These are phyloP conservation scores for Calliphora vicina DNA, from an alignment of 1,140 invertebrate species.

Conservation along the genomic window DNA sequence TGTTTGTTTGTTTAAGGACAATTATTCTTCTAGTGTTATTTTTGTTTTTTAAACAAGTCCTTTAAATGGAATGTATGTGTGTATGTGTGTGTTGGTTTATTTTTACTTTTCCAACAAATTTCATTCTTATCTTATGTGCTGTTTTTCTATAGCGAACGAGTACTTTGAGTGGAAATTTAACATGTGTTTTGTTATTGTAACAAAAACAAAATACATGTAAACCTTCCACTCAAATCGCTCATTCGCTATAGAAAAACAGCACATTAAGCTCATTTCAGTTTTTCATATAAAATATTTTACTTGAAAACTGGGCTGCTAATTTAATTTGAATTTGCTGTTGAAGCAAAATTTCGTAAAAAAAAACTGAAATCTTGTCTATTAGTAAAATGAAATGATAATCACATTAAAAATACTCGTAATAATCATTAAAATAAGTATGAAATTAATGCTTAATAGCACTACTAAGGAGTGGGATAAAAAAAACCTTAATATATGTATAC, in stretches of 20 bases:
- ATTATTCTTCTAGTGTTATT: too few relatives aligned
- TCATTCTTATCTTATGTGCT: not conserved
- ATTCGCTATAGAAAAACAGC: too few relatives aligned
- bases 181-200: too few relatives aligned
- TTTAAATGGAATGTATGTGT: too few relatives aligned
- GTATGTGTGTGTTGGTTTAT: not conserved
- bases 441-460: not conserved
- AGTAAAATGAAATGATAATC: not conserved
- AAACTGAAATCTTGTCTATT: not conserved
- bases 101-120: not conserved
- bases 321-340: constrained; percentile 5
- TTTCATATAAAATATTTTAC: not conserved
- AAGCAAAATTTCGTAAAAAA: not conserved
- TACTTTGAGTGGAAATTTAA: too few relatives aligned
- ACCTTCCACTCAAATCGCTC: too few relatives aligned
- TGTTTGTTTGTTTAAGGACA: too few relatives aligned
- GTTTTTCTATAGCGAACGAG: too few relatives aligned
- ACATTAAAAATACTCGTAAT: not conserved
- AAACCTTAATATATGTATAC: too few relatives aligned
- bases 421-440: not conserved
- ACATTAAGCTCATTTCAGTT: too few relatives aligned
- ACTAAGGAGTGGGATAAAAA: not conserved
- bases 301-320: not conserved
- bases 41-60: too few relatives aligned
- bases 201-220: too few relatives aligned